Conservation (phyloP, 2,797 vertebrate genomes). For the Hippoglossus hippoglossus region DNA sequence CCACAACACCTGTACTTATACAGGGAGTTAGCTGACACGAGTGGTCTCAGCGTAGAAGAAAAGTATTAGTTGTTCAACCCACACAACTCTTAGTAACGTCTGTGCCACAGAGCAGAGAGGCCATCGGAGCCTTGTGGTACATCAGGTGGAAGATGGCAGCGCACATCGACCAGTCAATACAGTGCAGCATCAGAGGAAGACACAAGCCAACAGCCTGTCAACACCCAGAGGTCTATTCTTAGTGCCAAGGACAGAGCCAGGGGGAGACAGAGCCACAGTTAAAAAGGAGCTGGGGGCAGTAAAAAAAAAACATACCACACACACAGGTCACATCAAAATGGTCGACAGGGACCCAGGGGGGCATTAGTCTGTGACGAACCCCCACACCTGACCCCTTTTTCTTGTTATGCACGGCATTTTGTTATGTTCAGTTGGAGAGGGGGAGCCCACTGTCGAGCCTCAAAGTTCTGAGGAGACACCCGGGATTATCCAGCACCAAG, state of each 20-base stretch:
- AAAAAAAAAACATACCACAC: conserved; percentile 69
- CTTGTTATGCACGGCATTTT: conserved; percentile 19
- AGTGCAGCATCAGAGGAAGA: conserved; percentile 46
- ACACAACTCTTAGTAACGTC: background rate
- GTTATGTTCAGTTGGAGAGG: background rate
- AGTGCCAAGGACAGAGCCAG: conserved; percentile 46
- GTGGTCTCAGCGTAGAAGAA: background rate
- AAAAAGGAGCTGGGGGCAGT: conserved; percentile 50
- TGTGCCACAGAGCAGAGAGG: conserved; percentile 12
- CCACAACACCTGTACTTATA: background rate
- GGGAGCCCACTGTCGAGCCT: conserved; percentile 17
- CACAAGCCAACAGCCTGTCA: conserved; percentile 54
- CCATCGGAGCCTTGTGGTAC: conserved; percentile 17
- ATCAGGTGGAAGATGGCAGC: conserved; percentile 42
- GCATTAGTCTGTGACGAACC: conserved; percentile 50
- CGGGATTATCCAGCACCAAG: background rate
- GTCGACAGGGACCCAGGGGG: conserved; percentile 31
- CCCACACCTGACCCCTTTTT: conserved; percentile 38
- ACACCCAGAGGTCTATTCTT: conserved; percentile 60
- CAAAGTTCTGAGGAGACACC: conserved; percentile 2
- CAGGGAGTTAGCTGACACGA: background rate
- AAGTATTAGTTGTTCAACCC: background rate
- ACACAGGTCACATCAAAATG: conserved; percentile 55
- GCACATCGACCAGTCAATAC: conserved; percentile 37
- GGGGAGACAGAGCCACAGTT: conserved; percentile 46